Evolutionary conservation across 2,888 invertebrate species (phyloP).

Genomic region (Pecten maximus): DNA sequence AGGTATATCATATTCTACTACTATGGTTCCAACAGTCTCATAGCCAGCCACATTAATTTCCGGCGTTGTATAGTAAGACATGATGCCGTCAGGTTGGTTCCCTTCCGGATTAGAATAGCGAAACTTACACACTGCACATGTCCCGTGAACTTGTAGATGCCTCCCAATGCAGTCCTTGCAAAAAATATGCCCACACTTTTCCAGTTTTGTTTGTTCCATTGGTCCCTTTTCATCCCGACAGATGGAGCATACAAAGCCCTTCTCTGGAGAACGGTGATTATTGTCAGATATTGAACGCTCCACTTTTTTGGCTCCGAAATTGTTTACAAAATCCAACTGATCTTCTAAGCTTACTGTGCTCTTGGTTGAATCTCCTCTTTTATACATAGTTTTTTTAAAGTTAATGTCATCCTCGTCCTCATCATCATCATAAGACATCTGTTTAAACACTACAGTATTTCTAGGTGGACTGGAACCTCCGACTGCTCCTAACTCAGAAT

Average conservation of each 20-base stretch:
- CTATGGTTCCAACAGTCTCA: constrained; percentile 38
- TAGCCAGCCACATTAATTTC: constrained; percentile 36
- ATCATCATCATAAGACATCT: neutral
- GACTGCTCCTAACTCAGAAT: neutral
- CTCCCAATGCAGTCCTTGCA: neutral
- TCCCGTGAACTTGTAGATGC: neutral
- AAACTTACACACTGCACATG: neutral
- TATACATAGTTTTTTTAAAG: neutral
- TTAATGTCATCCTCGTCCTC: neutral
- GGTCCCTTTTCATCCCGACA: neutral
- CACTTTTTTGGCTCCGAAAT: neutral
- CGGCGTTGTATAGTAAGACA: constrained; percentile 26
- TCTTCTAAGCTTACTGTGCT: neutral
- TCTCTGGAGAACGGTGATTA: neutral
- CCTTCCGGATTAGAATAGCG: constrained; percentile 30
- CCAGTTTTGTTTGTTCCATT: neutral
- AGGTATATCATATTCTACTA: constrained; percentile 51
- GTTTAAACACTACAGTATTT: neutral
- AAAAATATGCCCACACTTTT: neutral
- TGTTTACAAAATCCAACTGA: neutral
- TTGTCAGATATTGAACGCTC: neutral
- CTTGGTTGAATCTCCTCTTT: neutral
- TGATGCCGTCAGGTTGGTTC: constrained; percentile 47
- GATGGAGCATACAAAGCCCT: neutral
- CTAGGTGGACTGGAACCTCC: neutral